Evolutionary conservation across 2,888 invertebrate genomes (phyloP), one percentile per base, ranked within the genome.

Genomic region (Schrankia costaestrigalis): DNA sequence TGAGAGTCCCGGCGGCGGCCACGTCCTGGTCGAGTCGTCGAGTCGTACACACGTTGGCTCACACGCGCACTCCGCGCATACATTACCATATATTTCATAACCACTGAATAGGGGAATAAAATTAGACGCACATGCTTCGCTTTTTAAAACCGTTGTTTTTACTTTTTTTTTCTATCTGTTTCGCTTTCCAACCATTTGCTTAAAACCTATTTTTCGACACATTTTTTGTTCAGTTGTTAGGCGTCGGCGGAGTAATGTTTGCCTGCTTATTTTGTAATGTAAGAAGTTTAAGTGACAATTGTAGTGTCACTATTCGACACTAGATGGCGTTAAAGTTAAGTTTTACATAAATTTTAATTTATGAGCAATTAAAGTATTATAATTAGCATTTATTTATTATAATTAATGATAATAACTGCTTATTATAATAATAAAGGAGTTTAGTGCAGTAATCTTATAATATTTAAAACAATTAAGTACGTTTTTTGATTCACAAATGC

Each of bases 81-180:
- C 52, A 88, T 89, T 89, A 81, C 77, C 88, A 89, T 89, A 48
- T 71, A 86, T 89, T 89, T 88, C 87, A 87, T 86, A 84, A 79
- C 81, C 87, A 84, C 60, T 86, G 88, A 81, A 58, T 83, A 80
- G 73, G 73, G 78, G 83, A 83, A 84, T 86, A 82, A 82, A 78
- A 84, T 87, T 86, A 88, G 78, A 81, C 76, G 73, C 83, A 84
- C 81, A 81, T 79, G 82, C 72, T 67, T 70, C 75, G 72, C 56
- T 72, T 73, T 71, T 54, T 42, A 49, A 69, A 78, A 80, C 78
- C 73, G 77, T 78, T 82, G 71, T 71, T 78, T 77, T 74, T 67
- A 68, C 62, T 63, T 72, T 75, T 77, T 75, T 73, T 48, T 46
- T 54, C 58, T 52, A 53, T 56, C 53, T 66, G 62, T 69, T 70